These are phyloP conservation scores for Arctocebus calabarensis DNA, from an alignment of 2,797 vertebrate species.

Conservation along the genomic window DNA sequence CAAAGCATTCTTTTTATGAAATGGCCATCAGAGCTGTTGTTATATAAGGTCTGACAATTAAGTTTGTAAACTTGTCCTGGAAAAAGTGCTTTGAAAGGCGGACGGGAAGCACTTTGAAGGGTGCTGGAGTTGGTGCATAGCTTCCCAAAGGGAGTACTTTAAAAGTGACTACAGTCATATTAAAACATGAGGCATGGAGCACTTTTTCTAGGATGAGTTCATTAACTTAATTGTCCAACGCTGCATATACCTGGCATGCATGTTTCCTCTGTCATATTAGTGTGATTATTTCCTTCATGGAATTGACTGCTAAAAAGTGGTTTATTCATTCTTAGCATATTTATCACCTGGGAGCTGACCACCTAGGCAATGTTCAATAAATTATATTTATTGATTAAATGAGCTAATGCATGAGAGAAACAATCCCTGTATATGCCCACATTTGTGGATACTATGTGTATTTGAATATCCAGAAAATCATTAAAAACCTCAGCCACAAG, in stretches of 20 bases:
- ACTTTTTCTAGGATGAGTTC: too few relatives aligned
- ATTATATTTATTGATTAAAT: not conserved
- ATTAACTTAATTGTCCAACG: too few relatives aligned
- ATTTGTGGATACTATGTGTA: not conserved
- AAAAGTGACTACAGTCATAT: too few relatives aligned
- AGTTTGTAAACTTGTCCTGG: too few relatives aligned
- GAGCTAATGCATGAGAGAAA: not conserved
- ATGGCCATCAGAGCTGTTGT: too few relatives aligned
- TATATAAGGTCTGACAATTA: too few relatives aligned
- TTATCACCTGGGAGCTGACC: not conserved
- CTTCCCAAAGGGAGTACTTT: too few relatives aligned
- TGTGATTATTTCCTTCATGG: not conserved
- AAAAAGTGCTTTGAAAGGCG: too few relatives aligned
- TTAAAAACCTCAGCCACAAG: not conserved
- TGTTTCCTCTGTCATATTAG: not conserved
- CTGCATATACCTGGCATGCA: not conserved
- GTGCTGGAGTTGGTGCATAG: too few relatives aligned
- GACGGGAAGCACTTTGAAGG: too few relatives aligned
- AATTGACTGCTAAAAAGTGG: not conserved
- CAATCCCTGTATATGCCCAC: not conserved
- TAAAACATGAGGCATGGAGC: too few relatives aligned
- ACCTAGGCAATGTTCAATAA: not conserved
- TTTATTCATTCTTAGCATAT: not conserved
- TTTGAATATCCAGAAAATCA: not conserved
- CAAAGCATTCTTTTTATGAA: too few relatives aligned